A percentile compares a stretch with the other conserved stretches of the same genome.
Conservation (phyloP, 2,113 vertebrate species). For the Syrmaticus mikado region DNA sequence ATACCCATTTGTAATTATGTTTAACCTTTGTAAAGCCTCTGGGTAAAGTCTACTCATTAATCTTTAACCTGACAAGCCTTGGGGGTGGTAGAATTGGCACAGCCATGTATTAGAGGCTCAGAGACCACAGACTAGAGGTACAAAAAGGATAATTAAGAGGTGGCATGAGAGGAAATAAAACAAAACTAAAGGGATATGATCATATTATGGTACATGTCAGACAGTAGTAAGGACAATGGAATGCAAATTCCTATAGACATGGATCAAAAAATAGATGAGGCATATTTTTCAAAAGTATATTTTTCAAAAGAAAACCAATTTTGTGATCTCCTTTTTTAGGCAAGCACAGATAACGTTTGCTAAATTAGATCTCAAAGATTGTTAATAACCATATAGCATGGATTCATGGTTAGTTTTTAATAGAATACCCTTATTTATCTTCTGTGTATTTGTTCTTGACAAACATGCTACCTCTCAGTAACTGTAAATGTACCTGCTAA, state of each 20-base stretch:
- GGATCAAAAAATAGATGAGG: constrained; percentile 42
- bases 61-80: constrained; percentile 83
- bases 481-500: background rate
- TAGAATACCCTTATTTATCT: background rate
- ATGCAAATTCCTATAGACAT: constrained; percentile 57
- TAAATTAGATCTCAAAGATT: constrained; percentile 33
- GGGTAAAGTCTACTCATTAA: constrained; percentile 83
- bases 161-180: constrained; percentile 67
- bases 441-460: background rate
- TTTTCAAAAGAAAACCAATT: constrained; percentile 61
- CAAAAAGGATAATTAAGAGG: constrained; percentile 78
- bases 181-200: constrained; percentile 71
- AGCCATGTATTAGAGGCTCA: constrained; percentile 69
- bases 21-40: constrained; percentile 84
- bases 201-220: constrained; percentile 66
- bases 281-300: too few species aligned
- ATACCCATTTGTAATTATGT: constrained; percentile 83
- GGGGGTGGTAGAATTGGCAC: constrained; percentile 71
- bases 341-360: constrained; percentile 9
- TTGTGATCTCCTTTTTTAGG: constrained; percentile 3
- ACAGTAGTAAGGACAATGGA: constrained; percentile 54
- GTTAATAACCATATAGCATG: background rate
- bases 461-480: background rate
- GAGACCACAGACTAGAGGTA: constrained; percentile 65
- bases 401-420: background rate